These are phyloP conservation scores for Solea senegalensis DNA, from an alignment of 2,113 vertebrate species.

Conservation along the genomic window DNA sequence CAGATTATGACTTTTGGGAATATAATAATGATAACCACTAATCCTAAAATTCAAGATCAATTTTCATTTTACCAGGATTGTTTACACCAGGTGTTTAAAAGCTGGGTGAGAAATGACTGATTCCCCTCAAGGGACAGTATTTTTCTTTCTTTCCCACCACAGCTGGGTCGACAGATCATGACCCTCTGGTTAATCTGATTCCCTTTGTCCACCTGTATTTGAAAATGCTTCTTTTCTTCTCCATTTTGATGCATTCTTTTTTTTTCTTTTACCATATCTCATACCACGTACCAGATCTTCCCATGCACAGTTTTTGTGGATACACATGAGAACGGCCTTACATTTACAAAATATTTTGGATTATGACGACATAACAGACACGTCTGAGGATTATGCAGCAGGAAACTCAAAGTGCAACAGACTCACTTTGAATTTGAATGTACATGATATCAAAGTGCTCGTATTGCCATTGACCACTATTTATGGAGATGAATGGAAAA, in stretches of 20 bases:
- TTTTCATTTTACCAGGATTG: not conserved
- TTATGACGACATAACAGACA: too few relatives aligned
- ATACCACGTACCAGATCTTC: not conserved
- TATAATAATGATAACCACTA: too few relatives aligned
- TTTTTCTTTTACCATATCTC: not conserved
- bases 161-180: conserved; percentile 25
- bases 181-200: conserved; percentile 16
- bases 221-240: not conserved
- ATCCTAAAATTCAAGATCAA: too few relatives aligned
- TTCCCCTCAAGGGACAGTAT: conserved; percentile 1
- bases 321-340: not conserved
- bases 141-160: not conserved
- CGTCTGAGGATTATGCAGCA: too few relatives aligned
- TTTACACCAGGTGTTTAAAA: not conserved
- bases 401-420: too few relatives aligned
- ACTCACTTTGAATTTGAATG: too few relatives aligned
- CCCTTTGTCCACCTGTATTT: not conserved
- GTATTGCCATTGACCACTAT: too few relatives aligned
- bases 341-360: not conserved
- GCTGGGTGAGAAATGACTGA: conserved; percentile 12
- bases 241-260: not conserved
- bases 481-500: too few relatives aligned
- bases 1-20: too few relatives aligned
- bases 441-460: too few relatives aligned
- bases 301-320: not conserved